Evolutionary conservation across 1,140 invertebrate genomes (phyloP), one percentile per base, ranked within the genome.

Genomic region (Drosophila insularis): DNA sequence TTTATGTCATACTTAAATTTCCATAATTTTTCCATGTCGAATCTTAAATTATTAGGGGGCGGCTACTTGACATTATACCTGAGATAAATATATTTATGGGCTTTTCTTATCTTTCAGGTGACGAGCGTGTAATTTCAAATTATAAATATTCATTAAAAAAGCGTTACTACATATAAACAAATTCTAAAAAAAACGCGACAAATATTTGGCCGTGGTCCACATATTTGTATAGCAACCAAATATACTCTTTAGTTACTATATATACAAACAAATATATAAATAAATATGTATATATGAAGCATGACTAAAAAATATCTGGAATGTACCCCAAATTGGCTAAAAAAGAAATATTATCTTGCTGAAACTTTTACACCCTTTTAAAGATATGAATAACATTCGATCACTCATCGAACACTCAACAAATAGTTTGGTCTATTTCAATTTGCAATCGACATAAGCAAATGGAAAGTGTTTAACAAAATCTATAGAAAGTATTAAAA

Each of bases 271-370:
- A 27, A 56, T 63, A 54, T 27, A 21, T 43, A 60, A 54, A 69
- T 54, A 59, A 11, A 59, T 74, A 61, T 58, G 56, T 54, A 59
- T n/a, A 59, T 74, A 61, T 58, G 56, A 27, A 50, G 32, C 43
- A 50, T 50, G 43, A 10, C 43, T 50, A 1, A 50, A 1, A 50
- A 21, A 11, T 21, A 50, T 21, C 43, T 50, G 8, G 19, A 50
- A 50, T 43, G n/a, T 43, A 7, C 40, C 14, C 14, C 40, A 43
- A 50, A 2, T 46, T 50, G 43, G 17, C 7, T 11, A 50, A 50
- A 50, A 50, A 50, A 21, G n/a, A 50, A 27, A 27, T 27, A 27
- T 50, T 21, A 21, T 50, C 10, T 50, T 21, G 43, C 0, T 50
- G 43, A 50, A 50, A 50, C 8, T 8, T 50, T 50, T 50, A 11